Evolutionary conservation across 1,140 invertebrate species (phyloP), one percentile per base, ranked within the genome.

Genomic region (Drepana arcuata): DNA sequence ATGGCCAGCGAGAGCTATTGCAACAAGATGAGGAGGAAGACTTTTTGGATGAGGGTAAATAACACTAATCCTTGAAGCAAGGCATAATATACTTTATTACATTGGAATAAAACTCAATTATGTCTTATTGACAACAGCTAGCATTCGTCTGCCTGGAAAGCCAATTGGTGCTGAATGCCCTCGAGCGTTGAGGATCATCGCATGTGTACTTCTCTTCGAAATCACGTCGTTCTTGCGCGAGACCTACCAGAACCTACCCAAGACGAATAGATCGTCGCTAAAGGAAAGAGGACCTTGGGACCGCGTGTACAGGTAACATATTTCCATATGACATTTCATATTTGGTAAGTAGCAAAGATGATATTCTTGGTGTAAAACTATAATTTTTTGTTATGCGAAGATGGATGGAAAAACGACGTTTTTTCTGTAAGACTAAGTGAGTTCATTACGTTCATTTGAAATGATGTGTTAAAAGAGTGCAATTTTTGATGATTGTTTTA

Each of bases 41-140:
- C 78, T 99, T 98, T 69, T 84, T 99, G 3, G 97, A 99, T 84
- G 97, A 99, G 89, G 92, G 94, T 95, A n/a, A n/a, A n/a, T n/a
- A n/a, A n/a, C n/a, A n/a, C n/a, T n/a, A n/a, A n/a, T n/a, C n/a
- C n/a, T n/a, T n/a, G n/a, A n/a, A n/a, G n/a, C n/a, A n/a, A n/a
- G n/a, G n/a, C n/a, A n/a, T n/a, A n/a, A n/a, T n/a, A n/a, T n/a
- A n/a, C n/a, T n/a, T n/a, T n/a, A n/a, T n/a, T n/a, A n/a, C n/a
- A n/a, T n/a, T n/a, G n/a, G n/a, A n/a, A n/a, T n/a, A n/a, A n/a
- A n/a, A n/a, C n/a, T n/a, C n/a, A n/a, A n/a, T n/a, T n/a, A n/a
- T n/a, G n/a, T n/a, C n/a, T n/a, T n/a, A n/a, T n/a, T n/a, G n/a
- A n/a, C n/a, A 25, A 39, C 75, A 95, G 93, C 93, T 0, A 95